phyloP scores from a whole-genome alignment of 2,113 vertebrate genomes.

The Ameiurus melas region DNA sequence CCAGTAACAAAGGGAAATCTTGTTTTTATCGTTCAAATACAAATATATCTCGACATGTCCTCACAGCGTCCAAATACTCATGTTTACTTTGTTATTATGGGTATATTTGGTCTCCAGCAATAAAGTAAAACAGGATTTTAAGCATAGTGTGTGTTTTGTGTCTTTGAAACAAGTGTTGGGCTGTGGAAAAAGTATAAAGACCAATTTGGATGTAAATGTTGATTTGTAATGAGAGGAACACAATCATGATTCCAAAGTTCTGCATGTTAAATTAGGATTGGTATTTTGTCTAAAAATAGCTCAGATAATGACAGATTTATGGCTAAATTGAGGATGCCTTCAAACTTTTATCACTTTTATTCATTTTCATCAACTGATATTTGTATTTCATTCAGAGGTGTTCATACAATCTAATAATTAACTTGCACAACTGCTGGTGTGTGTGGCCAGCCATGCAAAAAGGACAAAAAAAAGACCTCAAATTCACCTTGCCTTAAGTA shows the following conservation, averaged over 20 bases:
- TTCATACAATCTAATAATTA: constrained; percentile 18
- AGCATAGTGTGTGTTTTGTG: background rate
- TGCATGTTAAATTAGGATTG: background rate
- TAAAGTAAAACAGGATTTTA: background rate
- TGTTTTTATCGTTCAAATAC: background rate
- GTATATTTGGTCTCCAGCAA: background rate
- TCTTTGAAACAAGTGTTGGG: background rate
- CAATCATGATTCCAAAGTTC: background rate
- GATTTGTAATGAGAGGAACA: background rate
- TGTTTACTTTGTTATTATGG: background rate
- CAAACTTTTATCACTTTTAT: background rate
- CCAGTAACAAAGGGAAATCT: background rate
- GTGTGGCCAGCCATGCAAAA: constrained; percentile 32
- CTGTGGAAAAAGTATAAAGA: background rate
- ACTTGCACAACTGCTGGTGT: constrained; percentile 4
- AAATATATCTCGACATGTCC: background rate
- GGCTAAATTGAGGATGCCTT: background rate
- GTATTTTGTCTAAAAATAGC: background rate
- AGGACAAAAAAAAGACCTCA: constrained; percentile 1
- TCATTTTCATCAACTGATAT: background rate
- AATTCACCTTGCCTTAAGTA: constrained; percentile 34
- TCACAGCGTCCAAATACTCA: background rate
- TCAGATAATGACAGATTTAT: background rate
- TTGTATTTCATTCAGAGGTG: background rate
- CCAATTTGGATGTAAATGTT: background rate